A percentile compares a stretch with the other conserved stretches of the same genome.
Conservation (phyloP, 1,140 invertebrate genomes). For the Diorhabda sublineata region DNA sequence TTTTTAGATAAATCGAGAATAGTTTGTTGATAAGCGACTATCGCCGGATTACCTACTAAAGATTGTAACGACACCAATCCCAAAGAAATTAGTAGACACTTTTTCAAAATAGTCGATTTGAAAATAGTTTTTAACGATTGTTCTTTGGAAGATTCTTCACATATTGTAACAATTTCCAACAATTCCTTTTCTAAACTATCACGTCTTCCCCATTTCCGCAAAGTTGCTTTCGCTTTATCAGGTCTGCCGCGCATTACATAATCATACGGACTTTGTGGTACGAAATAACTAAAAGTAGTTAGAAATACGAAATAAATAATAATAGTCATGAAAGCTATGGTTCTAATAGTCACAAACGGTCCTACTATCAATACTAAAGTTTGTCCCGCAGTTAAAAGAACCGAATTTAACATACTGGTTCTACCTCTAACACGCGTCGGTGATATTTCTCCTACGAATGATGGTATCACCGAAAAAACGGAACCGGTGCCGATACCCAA, state of each 20-base stretch:
- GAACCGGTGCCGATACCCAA: slow-evolving; percentile 48
- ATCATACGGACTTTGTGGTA: slow-evolving; percentile 70
- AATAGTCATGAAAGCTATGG: slow-evolving; percentile 51
- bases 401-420: slow-evolving; percentile 25
- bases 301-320: slow-evolving; percentile 51
- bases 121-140: background rate
- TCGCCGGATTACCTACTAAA: slow-evolving; percentile 75
- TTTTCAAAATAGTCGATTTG: background rate
- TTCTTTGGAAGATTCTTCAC: background rate
- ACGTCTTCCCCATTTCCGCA: slow-evolving; percentile 3
- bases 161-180: background rate
- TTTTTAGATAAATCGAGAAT: slow-evolving; percentile 64
- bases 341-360: slow-evolving; percentile 53
- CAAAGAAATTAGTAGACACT: slow-evolving; percentile 50
- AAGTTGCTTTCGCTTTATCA: slow-evolving; percentile 18
- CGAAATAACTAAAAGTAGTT: slow-evolving; percentile 47
- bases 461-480: slow-evolving; percentile 49
- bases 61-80: slow-evolving; percentile 69
- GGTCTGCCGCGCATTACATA: slow-evolving; percentile 13
- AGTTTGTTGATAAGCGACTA: slow-evolving; percentile 71
- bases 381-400: slow-evolving; percentile 26
- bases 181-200: slow-evolving; percentile 1
- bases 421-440: slow-evolving; percentile 35
- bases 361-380: slow-evolving; percentile 55
- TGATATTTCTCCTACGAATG: slow-evolving; percentile 52